Conservation (phyloP, 2,888 invertebrate genomes). For the Pterobdella sp. region DNA sequence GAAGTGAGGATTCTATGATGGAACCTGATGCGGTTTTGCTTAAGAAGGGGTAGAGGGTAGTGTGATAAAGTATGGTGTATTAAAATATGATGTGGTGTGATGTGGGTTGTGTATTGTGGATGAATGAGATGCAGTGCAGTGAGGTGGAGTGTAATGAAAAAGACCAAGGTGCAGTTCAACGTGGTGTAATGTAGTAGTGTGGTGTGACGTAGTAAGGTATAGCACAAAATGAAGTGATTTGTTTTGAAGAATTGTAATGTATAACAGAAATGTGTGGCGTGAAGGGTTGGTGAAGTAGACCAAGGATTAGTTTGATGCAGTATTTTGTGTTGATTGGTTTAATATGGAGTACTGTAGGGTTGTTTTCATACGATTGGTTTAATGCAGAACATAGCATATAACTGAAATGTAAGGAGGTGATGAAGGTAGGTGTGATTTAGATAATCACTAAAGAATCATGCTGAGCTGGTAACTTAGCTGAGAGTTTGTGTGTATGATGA, state of each 20-base stretch:
- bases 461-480: too few relatives aligned
- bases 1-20: background rate
- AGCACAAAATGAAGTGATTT: background rate
- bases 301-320: too few relatives aligned
- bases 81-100: background rate
- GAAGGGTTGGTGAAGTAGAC: too few relatives aligned
- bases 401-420: too few relatives aligned
- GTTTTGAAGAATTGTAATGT: background rate
- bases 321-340: too few relatives aligned
- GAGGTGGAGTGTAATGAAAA: background rate
- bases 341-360: too few relatives aligned
- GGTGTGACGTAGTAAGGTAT: background rate
- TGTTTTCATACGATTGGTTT: too few relatives aligned
- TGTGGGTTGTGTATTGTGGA: background rate
- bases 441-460: too few relatives aligned
- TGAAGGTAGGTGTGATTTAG: too few relatives aligned
- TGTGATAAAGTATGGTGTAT: background rate
- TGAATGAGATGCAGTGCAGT: background rate
- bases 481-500: too few relatives aligned
- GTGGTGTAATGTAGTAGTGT: background rate
- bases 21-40: background rate
- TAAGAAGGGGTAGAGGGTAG: background rate
- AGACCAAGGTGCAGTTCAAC: background rate
- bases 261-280: too few relatives aligned
- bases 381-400: too few relatives aligned